phyloP scores from a whole-genome alignment of 2,888 invertebrate genomes.

The Andrena fulva region DNA sequence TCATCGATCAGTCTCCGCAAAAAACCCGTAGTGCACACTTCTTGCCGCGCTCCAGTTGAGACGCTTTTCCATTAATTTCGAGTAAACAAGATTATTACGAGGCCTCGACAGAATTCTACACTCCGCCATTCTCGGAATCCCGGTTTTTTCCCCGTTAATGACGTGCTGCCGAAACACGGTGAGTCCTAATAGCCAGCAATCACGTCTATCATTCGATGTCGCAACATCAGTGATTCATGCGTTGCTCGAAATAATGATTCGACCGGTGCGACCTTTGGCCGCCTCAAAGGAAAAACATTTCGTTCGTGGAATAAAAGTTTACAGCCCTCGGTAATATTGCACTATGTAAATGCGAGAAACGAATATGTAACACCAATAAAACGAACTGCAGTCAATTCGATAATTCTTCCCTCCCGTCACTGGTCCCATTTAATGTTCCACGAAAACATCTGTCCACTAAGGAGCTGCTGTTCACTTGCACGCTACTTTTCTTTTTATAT shows the following conservation, averaged over 20 bases:
- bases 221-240: background rate
- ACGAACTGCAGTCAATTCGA: too few species aligned
- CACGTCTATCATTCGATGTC: background rate
- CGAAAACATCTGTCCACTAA: too few species aligned
- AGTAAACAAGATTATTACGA: conserved; percentile 7
- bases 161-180: background rate
- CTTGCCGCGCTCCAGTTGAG: background rate
- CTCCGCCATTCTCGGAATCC: background rate
- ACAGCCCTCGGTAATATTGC: too few species aligned
- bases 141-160: background rate
- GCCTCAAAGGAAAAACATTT: background rate
- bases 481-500: too few species aligned
- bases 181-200: background rate
- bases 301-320: background rate
- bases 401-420: too few species aligned
- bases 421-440: too few species aligned
- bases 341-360: too few species aligned
- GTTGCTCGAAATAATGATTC: background rate
- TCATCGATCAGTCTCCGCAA: background rate
- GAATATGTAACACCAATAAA: too few species aligned
- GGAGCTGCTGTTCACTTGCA: too few species aligned
- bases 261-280: background rate
- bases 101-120: background rate
- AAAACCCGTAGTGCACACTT: background rate
- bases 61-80: background rate